A percentile compares a stretch with the other conserved stretches of the same genome.
These are phyloP conservation scores for Drosophila neoperkinsi DNA, from an alignment of 2,888 invertebrate genomes.

Conservation along the genomic window DNA sequence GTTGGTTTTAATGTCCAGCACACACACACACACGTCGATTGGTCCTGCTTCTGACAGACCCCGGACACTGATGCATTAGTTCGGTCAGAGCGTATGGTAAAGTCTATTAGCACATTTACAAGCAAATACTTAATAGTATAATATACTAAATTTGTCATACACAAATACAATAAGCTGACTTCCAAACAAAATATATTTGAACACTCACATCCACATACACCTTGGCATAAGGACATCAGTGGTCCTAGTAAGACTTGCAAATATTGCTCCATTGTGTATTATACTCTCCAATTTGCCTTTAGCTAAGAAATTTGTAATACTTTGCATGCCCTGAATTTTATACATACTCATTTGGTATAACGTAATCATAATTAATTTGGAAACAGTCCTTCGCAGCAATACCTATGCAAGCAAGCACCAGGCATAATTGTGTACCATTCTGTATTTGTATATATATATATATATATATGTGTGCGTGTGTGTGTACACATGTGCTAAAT, in stretches of 20 bases:
- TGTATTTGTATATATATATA: background rate
- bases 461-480: background rate
- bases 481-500: conserved; percentile 40
- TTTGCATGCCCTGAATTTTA: conserved; percentile 10
- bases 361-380: conserved; percentile 51
- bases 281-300: background rate
- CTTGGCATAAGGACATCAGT: conserved; percentile 7
- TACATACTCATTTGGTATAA: conserved; percentile 9
- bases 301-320: background rate
- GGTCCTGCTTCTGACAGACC: conserved; percentile 20
- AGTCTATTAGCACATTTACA: conserved; percentile 75
- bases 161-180: conserved; percentile 73
- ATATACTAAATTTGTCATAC: conserved; percentile 36
- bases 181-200: conserved; percentile 56
- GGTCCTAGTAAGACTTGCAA: background rate
- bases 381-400: conserved; percentile 51
- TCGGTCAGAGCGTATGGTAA: conserved; percentile 29
- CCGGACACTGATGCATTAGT: conserved; percentile 38
- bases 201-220: conserved; percentile 16
- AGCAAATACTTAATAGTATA: conserved; percentile 67
- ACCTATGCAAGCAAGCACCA: conserved; percentile 29
- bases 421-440: conserved; percentile 28
- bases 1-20: conserved; percentile 54
- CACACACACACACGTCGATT: background rate
- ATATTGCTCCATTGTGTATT: conserved; percentile 1